A percentile compares a stretch with the other conserved stretches of the same genome.
Conservation (phyloP, 2,113 vertebrate species). For the crab-eating macaque (Macaca fascicularis) region DNA sequence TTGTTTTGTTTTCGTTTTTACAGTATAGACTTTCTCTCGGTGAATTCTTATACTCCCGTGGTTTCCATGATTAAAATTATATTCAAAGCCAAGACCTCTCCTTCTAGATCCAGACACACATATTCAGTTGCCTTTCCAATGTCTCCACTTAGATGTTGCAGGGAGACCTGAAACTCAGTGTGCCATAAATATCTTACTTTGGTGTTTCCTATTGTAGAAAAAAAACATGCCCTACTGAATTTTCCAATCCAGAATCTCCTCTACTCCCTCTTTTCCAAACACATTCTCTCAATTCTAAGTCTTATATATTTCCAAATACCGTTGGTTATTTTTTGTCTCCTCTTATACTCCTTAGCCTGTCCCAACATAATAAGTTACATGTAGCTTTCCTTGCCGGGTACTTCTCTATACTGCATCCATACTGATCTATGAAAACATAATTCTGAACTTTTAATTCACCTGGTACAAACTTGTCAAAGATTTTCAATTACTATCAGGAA, state of each 20-base stretch:
- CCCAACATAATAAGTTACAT: background rate
- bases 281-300: background rate
- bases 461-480: background rate
- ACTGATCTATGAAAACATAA: background rate
- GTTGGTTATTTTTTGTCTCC: background rate
- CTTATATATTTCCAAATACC: background rate
- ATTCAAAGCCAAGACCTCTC: background rate
- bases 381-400: background rate
- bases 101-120: background rate
- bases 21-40: background rate
- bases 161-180: background rate
- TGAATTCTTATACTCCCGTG: background rate
- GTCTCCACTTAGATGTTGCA: background rate
- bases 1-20: background rate
- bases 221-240: background rate
- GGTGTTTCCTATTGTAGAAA: background rate
- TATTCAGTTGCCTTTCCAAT: background rate
- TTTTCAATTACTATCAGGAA: background rate
- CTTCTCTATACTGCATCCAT: background rate
- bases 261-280: background rate
- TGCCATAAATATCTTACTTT: background rate
- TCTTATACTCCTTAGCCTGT: background rate
- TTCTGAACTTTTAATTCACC: background rate
- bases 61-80: background rate
- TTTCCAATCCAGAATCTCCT: background rate